phyloP scores from a whole-genome alignment of 92 coral and sea anemone genomes.

The Umimayanthus chanpuru region DNA sequence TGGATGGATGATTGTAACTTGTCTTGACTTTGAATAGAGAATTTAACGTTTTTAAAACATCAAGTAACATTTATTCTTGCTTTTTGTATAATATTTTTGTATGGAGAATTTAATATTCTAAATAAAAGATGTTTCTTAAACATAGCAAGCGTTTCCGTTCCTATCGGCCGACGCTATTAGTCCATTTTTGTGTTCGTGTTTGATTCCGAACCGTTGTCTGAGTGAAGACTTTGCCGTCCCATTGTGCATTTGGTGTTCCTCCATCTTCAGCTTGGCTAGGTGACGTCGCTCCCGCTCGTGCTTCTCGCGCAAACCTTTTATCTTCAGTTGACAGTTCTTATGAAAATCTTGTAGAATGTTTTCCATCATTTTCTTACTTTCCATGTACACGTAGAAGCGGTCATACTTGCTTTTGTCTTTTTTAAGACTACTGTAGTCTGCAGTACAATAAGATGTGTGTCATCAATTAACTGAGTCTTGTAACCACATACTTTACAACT shows the following conservation, averaged over 20 bases:
- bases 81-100: too few species aligned
- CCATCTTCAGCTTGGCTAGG: conserved; percentile 69
- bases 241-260: conserved; percentile 27
- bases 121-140: neutral
- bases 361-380: conserved; percentile 61
- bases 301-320: conserved; percentile 62
- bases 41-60: too few species aligned
- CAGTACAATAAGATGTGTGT: neutral
- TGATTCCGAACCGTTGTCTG: conserved; percentile 10
- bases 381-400: conserved; percentile 38
- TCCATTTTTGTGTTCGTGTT: conserved; percentile 15
- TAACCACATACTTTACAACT: too few species aligned
- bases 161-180: neutral
- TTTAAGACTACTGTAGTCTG: conserved; percentile 66
- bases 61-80: too few species aligned
- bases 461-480: neutral
- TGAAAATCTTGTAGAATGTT: conserved; percentile 65
- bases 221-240: neutral
- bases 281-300: conserved; percentile 67
- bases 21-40: too few species aligned
- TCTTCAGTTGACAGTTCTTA: conserved; percentile 56
- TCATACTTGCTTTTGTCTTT: conserved; percentile 34
- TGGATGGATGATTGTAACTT: too few species aligned
- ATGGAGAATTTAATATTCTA: too few species aligned
- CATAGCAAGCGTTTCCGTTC: conserved; percentile 21